Base-by-base conservation (phyloP, 2,113 vertebrate genomes). In the Syrmaticus mikado region DNA sequence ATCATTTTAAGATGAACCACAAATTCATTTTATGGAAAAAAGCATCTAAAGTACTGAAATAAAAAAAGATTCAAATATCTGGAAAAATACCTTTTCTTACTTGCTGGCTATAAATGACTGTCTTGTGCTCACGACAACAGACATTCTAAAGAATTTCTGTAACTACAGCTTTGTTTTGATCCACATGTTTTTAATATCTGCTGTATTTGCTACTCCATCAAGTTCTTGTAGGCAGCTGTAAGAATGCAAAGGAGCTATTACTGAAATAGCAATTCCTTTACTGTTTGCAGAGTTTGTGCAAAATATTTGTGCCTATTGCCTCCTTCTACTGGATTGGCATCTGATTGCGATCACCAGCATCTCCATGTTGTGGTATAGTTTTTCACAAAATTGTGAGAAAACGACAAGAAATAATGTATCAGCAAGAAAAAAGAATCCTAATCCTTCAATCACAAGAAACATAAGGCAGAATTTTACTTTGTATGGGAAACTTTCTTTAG, bases 381-480 rank as follows among this genome's bases (percentile, higher is more conserved):
- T 85, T 93, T 80, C 85, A 80, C 40, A n/a, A 71, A 68, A 79
- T 27, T 22, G 25, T 48, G 62, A 78, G 67, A 53, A 81, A 92
- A 68, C 16, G 43, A 27, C 30, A 20, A 25, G 2, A 82, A 92
- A 25, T 74, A 43, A 16, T 21, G 40, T n/a, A 38, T 82, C 61
- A 89, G 52, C 57, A 78, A 19, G 7, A 36, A 20, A 43, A 36
- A 60, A 61, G 43, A 24, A 88, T 66, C 9, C 16, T 43, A 70
- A 80, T 4, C 18, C 41, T 30, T 58, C 32, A 50, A 5, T 21
- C 4, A 5, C 15, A 68, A 10, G 62, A n/a, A 82, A 3, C 9
- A 34, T 14, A 96, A 71, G 45, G 16, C 28, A 78, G 13, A 16
- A 25, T 64, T 90, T 2, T 3, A 34, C 11, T 76, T 1, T 0